Conservation (phyloP, 1,140 invertebrate species). For the Drosophila rufa region DNA sequence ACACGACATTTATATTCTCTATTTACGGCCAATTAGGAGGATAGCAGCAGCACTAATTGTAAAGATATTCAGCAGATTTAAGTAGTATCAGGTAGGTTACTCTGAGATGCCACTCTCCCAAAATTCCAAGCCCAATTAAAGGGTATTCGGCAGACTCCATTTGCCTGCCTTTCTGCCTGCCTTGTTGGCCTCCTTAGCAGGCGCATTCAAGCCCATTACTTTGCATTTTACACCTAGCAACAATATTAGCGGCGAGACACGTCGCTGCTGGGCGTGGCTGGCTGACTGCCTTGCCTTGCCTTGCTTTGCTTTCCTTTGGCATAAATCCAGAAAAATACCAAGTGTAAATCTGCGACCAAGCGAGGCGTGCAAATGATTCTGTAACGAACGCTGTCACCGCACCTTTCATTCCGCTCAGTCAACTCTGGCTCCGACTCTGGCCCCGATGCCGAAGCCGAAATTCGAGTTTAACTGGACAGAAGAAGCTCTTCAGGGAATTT, state of each 20-base stretch:
- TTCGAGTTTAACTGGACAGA: neutral
- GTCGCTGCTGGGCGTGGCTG: conserved; percentile 39
- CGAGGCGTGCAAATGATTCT: conserved; percentile 47
- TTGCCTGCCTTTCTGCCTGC: conserved; percentile 4
- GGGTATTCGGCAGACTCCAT: conserved; percentile 19
- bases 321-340: conserved; percentile 63
- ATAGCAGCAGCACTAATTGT: conserved; percentile 11
- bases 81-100: neutral
- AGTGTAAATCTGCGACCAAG: conserved; percentile 36
- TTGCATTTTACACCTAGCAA: conserved; percentile 78
- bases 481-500: neutral
- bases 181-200: conserved; percentile 54
- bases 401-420: conserved; percentile 23
- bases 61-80: neutral
- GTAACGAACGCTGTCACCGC: conserved; percentile 40
- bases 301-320: conserved; percentile 50
- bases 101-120: neutral
- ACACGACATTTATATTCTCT: conserved; percentile 29
- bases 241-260: conserved; percentile 43
- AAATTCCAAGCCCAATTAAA: conserved; percentile 10
- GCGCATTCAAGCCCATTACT: conserved; percentile 72
- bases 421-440: neutral
- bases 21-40: conserved; percentile 38
- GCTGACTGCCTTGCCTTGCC: conserved; percentile 1
- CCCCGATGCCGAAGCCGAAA: neutral